phyloP scores from a whole-genome alignment of 2,797 vertebrate genomes.

The Myiotriccus ornatus region DNA sequence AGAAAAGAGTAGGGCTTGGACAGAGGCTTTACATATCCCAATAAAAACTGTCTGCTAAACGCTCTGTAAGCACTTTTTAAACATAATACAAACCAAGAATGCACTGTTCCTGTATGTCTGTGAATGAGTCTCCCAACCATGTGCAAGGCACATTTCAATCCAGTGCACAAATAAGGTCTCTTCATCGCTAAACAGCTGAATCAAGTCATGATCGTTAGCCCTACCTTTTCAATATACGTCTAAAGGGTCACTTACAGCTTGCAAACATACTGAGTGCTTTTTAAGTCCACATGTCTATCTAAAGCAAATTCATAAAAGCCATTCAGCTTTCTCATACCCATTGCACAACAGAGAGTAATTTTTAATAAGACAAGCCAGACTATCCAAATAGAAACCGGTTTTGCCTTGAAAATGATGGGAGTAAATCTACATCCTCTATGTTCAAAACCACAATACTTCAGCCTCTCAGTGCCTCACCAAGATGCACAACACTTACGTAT shows the following conservation, averaged over 20 bases:
- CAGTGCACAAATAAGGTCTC: not conserved
- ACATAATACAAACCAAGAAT: not conserved
- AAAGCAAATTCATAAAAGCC: not conserved
- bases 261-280: not conserved
- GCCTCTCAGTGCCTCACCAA: not conserved
- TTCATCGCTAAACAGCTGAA: not conserved
- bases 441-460: not conserved
- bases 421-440: not conserved
- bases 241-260: not conserved
- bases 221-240: not conserved
- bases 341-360: not conserved
- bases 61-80: not conserved
- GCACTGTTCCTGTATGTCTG: not conserved
- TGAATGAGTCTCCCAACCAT: not conserved
- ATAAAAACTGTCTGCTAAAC: not conserved
- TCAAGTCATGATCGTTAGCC: not conserved
- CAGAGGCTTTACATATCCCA: not conserved
- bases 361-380: not conserved
- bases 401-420: not conserved
- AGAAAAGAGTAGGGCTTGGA: not conserved
- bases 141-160: not conserved
- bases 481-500: rapidly evolving
- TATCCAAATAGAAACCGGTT: not conserved
- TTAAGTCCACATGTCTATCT: not conserved
- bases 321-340: not conserved